Evolutionary conservation across 2,113 vertebrate species (phyloP).

Genomic region (Piliocolobus tephrosceles): DNA sequence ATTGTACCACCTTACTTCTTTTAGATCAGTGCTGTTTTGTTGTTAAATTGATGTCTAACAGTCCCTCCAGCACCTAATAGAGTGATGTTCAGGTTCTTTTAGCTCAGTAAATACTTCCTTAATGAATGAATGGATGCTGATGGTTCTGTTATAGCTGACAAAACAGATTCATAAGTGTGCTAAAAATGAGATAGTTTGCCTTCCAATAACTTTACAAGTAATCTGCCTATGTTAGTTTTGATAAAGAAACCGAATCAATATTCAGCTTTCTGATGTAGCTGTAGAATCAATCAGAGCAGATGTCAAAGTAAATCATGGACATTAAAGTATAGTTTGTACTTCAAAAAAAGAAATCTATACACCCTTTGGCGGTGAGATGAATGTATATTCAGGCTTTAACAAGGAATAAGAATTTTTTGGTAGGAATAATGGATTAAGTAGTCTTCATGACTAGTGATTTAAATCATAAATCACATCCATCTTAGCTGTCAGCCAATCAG

Average conservation of each 20-base stretch:
- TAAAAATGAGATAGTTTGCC: slow-evolving; percentile 61
- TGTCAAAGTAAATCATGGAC: slow-evolving; percentile 72
- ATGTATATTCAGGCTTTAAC: slow-evolving; percentile 57
- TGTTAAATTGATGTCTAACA: neutral
- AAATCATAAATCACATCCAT: slow-evolving; percentile 48
- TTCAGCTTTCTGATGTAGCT: slow-evolving; percentile 64
- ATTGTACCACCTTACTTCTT: neutral
- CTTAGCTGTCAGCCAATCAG: slow-evolving; percentile 49
- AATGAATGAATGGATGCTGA: slow-evolving; percentile 67
- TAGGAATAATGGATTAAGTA: slow-evolving; percentile 59
- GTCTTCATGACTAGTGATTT: slow-evolving; percentile 52
- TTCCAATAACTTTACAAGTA: slow-evolving; percentile 65
- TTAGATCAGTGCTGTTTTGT: neutral
- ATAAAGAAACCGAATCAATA: slow-evolving; percentile 66
- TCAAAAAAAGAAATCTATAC: slow-evolving; percentile 52
- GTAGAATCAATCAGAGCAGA: slow-evolving; percentile 72
- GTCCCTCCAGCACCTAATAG: slow-evolving; percentile 25
- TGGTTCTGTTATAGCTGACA: slow-evolving; percentile 54
- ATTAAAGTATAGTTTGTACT: slow-evolving; percentile 59
- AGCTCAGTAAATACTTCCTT: slow-evolving; percentile 67
- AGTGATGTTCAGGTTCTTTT: slow-evolving; percentile 51
- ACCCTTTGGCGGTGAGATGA: slow-evolving; percentile 42
- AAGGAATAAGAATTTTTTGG: slow-evolving; percentile 54
- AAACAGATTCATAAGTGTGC: slow-evolving; percentile 60
- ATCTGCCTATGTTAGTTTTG: slow-evolving; percentile 64